These are phyloP conservation scores for Fopius arisanus DNA, from an alignment of 1,140 invertebrate genomes.

Conservation along the genomic window DNA sequence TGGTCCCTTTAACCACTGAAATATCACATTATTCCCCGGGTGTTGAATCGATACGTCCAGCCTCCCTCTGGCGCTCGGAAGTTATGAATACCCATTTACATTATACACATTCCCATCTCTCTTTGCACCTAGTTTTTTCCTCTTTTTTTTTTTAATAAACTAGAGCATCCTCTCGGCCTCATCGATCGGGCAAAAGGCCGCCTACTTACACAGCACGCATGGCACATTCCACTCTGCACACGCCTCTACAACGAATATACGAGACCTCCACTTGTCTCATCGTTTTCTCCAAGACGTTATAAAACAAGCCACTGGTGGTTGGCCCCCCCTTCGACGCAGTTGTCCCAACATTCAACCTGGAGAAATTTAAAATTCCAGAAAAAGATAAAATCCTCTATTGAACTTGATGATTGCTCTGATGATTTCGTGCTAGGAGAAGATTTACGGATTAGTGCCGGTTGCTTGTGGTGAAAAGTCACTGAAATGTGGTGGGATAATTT, in stretches of 20 bases:
- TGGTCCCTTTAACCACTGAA: not conserved
- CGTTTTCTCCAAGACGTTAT: not conserved
- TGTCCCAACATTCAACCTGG: not conserved
- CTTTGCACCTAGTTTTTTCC: not conserved
- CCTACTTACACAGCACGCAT: conserved; percentile 39
- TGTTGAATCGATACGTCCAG: not conserved
- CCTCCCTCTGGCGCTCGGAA: not conserved
- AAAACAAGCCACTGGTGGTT: conserved; percentile 1
- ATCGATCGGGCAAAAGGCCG: conserved; percentile 36
- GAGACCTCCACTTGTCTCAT: not conserved
- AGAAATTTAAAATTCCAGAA: not conserved
- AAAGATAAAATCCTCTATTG: too few species aligned
- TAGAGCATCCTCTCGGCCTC: conserved; percentile 28
- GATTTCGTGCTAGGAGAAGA: too few species aligned
- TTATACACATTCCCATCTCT: not conserved
- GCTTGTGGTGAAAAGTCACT: not conserved
- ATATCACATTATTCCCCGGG: not conserved
- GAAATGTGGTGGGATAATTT: not conserved
- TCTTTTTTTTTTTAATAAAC: conserved; percentile 27
- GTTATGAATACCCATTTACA: conserved; percentile 3
- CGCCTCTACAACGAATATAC: conserved; percentile 11
- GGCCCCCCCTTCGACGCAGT: not conserved
- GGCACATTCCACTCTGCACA: conserved; percentile 37
- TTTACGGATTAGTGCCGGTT: too few species aligned
- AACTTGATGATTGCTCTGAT: too few species aligned